Base-by-base conservation (phyloP, 2,113 vertebrate species). In the Rhagologus leucostigma region DNA sequence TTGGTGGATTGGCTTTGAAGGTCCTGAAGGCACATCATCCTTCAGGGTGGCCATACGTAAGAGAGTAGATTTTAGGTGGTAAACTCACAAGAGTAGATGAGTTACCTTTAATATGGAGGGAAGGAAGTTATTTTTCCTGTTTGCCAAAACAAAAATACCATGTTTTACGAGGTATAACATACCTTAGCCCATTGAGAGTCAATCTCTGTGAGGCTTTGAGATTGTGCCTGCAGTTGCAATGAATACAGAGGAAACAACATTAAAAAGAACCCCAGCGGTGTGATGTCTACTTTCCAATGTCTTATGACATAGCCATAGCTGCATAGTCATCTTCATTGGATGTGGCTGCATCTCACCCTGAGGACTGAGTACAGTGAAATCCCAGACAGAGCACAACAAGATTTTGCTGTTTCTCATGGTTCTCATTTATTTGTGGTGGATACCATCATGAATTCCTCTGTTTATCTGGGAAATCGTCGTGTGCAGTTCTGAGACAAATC, bases 11-110 rank as follows among this genome's bases (percentile, higher is more conserved):
- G 16, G 29, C 33, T 75, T 79, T 73, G 59, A 41, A 33, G 64
- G n/a, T 53, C 7, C 57, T 83, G 29, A 56, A 77, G 56, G 56
- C 20, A 50, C 32, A 1, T 46, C 6, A 1, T 70, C 26, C 63
- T 83, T 56, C 29, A 44, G 16, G 37, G 30, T 64, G 41, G 24
- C 60, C 32, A 4, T 55, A 10, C 0, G 0, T 7, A 12, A 55
- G 44, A 62, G 39, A 56, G 33, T 5, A 18, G n/a, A 19, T 42
- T 81, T 77, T 77, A 46, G 26, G 6, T 65, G 17, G 32, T 59
- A n/a, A 68, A 67, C 26, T 57, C 42, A 39, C 3, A 11, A 21
- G 15, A 50, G 27, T 23, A 41, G 18, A 13, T 57, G 47, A 63
- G 32, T 41, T 73, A 32, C 9, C 35, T 65, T 47, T 41, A 47